These are phyloP conservation scores for Epinephelus moara DNA, from an alignment of 2,113 vertebrate species.

Conservation along the genomic window DNA sequence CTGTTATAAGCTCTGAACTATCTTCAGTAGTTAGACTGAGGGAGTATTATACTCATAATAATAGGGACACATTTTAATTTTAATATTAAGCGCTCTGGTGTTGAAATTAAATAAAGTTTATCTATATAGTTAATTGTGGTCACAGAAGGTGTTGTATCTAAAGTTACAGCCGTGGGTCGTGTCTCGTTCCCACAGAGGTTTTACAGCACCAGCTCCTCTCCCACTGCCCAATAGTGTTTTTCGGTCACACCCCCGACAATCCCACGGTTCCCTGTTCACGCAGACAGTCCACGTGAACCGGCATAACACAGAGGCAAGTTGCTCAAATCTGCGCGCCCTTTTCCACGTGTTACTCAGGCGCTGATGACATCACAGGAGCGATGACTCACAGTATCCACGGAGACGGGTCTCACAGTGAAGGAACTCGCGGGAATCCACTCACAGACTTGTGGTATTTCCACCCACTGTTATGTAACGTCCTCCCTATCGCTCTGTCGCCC, in stretches of 20 bases:
- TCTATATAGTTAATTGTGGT: background rate
- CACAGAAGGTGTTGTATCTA: background rate
- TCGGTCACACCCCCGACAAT: conserved; percentile 33
- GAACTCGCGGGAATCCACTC: conserved; percentile 53
- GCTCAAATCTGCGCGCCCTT: conserved; percentile 75
- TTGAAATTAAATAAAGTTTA: too few species aligned
- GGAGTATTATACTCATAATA: background rate
- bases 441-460: conserved; percentile 29
- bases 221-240: conserved; percentile 13
- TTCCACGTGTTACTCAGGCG: conserved; percentile 18
- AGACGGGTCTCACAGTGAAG: conserved; percentile 9
- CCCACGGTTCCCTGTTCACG: conserved; percentile 45
- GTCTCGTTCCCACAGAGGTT: conserved; percentile 6
- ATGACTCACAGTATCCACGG: conserved; percentile 59
- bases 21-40: background rate
- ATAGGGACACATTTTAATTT: background rate
- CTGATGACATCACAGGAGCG: conserved; percentile 12
- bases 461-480: conserved; percentile 32
- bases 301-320: background rate
- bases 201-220: background rate
- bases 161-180: background rate
- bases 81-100: background rate
- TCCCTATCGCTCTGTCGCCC: background rate
- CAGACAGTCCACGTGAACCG: conserved; percentile 66
- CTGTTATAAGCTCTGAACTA: background rate